phyloP scores from a whole-genome alignment of 2,113 vertebrate genomes.

The Oxygymnocypris stewartii region DNA sequence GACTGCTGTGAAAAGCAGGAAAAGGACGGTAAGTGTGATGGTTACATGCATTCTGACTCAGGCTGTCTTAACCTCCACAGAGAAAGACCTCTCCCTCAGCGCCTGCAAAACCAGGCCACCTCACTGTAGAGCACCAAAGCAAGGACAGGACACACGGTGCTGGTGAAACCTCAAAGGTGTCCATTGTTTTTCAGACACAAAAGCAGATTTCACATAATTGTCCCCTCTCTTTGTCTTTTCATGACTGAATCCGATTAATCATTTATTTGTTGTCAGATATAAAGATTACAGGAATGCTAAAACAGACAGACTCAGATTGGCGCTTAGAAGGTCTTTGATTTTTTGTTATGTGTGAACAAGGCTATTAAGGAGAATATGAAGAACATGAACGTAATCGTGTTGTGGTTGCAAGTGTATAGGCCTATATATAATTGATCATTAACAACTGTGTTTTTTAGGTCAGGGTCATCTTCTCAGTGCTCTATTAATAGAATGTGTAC shows the following conservation, averaged over 20 bases:
- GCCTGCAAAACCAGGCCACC: conserved; percentile 50
- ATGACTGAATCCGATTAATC: neutral
- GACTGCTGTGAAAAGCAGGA: conserved; percentile 26
- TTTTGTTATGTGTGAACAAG: neutral
- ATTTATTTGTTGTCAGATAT: neutral
- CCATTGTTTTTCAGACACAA: conserved; percentile 24
- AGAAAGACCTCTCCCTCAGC: conserved; percentile 33
- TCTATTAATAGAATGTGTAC: neutral
- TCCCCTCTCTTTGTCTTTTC: neutral
- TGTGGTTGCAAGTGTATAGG: neutral
- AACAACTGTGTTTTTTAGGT: neutral
- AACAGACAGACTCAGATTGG: neutral
- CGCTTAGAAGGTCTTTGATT: neutral
- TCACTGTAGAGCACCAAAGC: conserved; percentile 25
- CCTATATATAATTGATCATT: neutral
- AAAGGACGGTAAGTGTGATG: neutral
- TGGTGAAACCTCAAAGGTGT: conserved; percentile 17
- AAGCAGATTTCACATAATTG: neutral
- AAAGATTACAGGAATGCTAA: neutral
- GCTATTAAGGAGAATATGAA: conserved; percentile 21
- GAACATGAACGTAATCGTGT: neutral
- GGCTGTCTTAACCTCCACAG: conserved; percentile 22
- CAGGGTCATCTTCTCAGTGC: neutral
- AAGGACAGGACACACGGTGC: conserved; percentile 46
- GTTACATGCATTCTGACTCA: conserved; percentile 16